Conservation (phyloP, 2,888 invertebrate species). For the Chloroclystis v-ata region DNA sequence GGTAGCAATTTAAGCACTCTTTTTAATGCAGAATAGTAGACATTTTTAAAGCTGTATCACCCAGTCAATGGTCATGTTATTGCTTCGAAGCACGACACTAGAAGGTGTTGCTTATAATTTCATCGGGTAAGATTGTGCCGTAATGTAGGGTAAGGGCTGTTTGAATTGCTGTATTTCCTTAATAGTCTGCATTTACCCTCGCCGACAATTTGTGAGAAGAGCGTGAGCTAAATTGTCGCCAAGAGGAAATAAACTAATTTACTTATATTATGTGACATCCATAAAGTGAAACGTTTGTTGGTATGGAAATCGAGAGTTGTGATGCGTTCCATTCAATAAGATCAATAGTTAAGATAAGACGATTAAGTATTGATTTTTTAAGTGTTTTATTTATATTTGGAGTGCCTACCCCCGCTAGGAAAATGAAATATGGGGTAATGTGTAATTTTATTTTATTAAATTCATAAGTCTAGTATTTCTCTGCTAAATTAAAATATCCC, state of each 20-base stretch:
- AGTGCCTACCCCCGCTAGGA: too few relatives aligned
- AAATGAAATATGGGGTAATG: too few relatives aligned
- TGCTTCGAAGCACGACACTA: conserved; percentile 65
- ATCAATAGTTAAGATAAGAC: too few relatives aligned
- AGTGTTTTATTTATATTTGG: too few relatives aligned
- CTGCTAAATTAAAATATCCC: too few relatives aligned
- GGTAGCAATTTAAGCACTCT: too few relatives aligned
- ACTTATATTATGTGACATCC: conserved; percentile 67
- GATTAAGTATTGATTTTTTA: too few relatives aligned
- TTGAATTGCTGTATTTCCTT: conserved; percentile 77
- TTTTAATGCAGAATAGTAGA: conserved; percentile 31
- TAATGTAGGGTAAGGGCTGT: conserved; percentile 74
- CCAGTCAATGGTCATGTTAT: conserved; percentile 55
- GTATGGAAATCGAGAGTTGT: conserved; percentile 47
- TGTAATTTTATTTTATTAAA: too few relatives aligned
- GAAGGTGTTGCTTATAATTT: conserved; percentile 77
- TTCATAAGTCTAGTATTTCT: too few relatives aligned
- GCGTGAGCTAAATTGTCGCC: conserved; percentile 75
- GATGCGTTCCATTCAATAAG: too few relatives aligned
- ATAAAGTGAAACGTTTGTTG: conserved; percentile 53
- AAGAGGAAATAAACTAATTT: conserved; percentile 77
- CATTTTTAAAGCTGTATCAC: conserved; percentile 41
- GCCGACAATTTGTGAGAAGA: conserved; percentile 76
- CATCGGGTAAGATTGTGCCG: conserved; percentile 70
- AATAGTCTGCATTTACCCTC: conserved; percentile 76